Evolutionary conservation across 2,888 invertebrate species (phyloP).

Genomic region (Chymomyza fuscimana): DNA sequence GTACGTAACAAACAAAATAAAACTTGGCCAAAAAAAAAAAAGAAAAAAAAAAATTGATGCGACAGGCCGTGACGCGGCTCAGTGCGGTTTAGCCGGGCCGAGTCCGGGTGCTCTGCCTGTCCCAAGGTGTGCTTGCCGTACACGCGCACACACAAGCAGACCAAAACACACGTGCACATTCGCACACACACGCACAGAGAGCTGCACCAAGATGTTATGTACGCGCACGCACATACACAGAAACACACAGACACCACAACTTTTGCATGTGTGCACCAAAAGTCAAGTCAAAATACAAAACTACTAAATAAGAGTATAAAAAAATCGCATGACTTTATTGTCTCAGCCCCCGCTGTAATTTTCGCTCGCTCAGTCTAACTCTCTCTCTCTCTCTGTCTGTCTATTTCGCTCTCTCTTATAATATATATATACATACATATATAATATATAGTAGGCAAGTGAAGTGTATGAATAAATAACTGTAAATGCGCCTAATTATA

Average conservation of each 20-base stretch:
- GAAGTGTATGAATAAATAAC: slow-evolving; percentile 38
- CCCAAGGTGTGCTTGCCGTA: slow-evolving; percentile 29
- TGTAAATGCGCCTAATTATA: slow-evolving; percentile 52
- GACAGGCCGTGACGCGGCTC: slow-evolving; percentile 11
- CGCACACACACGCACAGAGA: slow-evolving; percentile 17
- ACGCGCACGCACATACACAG: slow-evolving; percentile 13
- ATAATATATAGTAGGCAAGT: slow-evolving; percentile 13
- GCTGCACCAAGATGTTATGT: slow-evolving; percentile 4
- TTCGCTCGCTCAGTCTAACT: slow-evolving; percentile 6
- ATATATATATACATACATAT: not conserved
- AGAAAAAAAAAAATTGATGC: not conserved
- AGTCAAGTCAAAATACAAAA: slow-evolving; percentile 33
- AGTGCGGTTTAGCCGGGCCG: slow-evolving; percentile 21
- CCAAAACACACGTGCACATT: slow-evolving; percentile 27
- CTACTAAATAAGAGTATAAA: slow-evolving; percentile 24
- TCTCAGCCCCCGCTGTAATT: not conserved
- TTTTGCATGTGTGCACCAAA: slow-evolving; percentile 70
- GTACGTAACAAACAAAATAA: slow-evolving; percentile 41
- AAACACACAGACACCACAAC: slow-evolving; percentile 32
- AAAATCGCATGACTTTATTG: slow-evolving; percentile 32
- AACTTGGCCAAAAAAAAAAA: slow-evolving; percentile 26
- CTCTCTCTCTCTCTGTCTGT: slow-evolving; percentile 10
- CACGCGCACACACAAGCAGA: slow-evolving; percentile 29
- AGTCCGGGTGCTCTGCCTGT: slow-evolving; percentile 11
- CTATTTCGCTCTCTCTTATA: slow-evolving; percentile 19